These are phyloP conservation scores for Xiphorhynchus erythropygius DNA, from an alignment of 2,797 vertebrate genomes.

Conservation along the genomic window DNA sequence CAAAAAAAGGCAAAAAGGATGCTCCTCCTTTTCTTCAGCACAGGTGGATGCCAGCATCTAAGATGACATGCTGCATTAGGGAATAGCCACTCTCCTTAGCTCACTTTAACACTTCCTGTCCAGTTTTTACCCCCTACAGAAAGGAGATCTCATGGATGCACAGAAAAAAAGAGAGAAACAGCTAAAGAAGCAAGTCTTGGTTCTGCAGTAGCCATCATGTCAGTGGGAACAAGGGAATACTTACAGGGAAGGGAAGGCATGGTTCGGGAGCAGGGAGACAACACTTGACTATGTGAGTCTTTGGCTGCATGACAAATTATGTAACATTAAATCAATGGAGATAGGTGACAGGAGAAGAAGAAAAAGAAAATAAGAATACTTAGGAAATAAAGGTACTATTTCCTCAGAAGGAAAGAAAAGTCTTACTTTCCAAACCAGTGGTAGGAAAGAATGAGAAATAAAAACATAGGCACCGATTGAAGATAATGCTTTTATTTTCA, in stretches of 20 bases:
- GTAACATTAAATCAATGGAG: neutral
- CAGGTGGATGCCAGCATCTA: neutral
- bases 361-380: neutral
- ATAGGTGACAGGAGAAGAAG: neutral
- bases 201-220: neutral
- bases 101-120: neutral
- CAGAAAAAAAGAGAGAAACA: neutral
- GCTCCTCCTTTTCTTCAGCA: neutral
- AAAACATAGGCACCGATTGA: neutral
- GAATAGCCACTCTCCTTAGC: neutral
- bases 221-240: neutral
- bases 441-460: neutral
- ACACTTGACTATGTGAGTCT: neutral
- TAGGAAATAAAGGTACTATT: neutral
- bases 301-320: neutral
- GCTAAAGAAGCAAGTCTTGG: neutral
- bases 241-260: neutral
- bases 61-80: neutral
- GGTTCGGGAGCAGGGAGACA: neutral
- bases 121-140: neutral
- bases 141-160: fast-evolving
- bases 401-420: neutral
- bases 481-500: neutral
- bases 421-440: neutral
- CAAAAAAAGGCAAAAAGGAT: neutral